Evolutionary conservation across 2,113 vertebrate species (phyloP), one percentile per base, ranked within the genome.

Genomic region (Strix aluco): DNA sequence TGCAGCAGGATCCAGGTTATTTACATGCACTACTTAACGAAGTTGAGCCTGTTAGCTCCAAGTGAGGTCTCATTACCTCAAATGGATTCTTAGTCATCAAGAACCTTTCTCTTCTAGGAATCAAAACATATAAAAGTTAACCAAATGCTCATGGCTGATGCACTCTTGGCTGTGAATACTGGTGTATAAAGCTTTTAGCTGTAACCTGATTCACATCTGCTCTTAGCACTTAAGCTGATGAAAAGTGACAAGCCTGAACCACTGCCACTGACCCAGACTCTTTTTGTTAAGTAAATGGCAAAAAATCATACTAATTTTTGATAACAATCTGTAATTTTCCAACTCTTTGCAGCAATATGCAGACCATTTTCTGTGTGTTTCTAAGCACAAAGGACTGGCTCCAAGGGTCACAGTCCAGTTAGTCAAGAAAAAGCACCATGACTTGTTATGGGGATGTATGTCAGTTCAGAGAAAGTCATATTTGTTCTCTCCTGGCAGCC

Each of bases 181-280:
- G 67, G 81, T 95, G 54, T 94, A 83, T 85, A 96, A 97, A 97
- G 97, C 97, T 97, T 97, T 97, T 97, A 97, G 92, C 84, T 92
- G 97, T 97, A 97, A 97, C 95, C 94, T 97, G 96, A 97, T 96
- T 96, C 96, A 94, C 91, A 95, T 97, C 91, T 96, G 96, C 91
- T 97, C 89, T 88, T 86, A 94, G 95, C 95, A 91, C 95, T 97
- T 94, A 94, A 94, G 78, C 86, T 96, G 97, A 97, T 97, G 91
- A 96, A 95, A 96, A 96, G 89, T 91, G 97, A 97, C 96, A 97
- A 95, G 94, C 77, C 95, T 97, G 91, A 95, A 89, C 78, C 81
- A 66, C 70, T 91, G 89, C 94, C 92, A 85, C 62, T 92, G 94
- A 91, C 97, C 94, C 94, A 95, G 78, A 54, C 58, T 94, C 81